Base-by-base conservation (phyloP, 2,797 vertebrate genomes). In the Enteromius afrohamiltoni region DNA sequence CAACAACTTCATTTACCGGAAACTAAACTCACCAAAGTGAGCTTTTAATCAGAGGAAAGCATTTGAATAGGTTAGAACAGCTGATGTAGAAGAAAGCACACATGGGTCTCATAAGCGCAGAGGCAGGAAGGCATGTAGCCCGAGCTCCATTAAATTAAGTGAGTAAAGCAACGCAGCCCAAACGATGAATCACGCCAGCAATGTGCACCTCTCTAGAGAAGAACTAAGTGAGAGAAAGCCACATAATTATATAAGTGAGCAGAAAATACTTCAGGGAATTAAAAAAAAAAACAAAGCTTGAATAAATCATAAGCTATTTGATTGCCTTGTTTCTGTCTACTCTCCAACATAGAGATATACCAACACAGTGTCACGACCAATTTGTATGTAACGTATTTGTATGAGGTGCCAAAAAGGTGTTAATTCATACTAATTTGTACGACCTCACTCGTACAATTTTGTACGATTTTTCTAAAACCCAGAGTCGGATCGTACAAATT, bases 61-160 rank as follows among this genome's bases (percentile, higher is more conserved):
- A 77, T 51, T 17, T 29, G 70, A 74, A 23, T 17, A 29, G 73
- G 47, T 77, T 23, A 29, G 37, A 77, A 68, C 37, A 77, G 64
- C 73, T 68, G 74, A 77, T 77, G 23, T 45, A 69, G 47, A 75
- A 67, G 70, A 55, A 77, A 37, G 51, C 69, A 69, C 64, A 49
- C 82, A 69, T 67, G 81, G 73, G 62, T 34, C 71, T 76, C 49
- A 77, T 55, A 23, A 77, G 23, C 74, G 47, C 23, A 4, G 49
- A 83, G 64, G 73, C 73, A 83, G 26, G 51, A 58, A 42, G 62
- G 73, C 73, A 68, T 69, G 73, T 47, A 31, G 47, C 73, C 14
- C 3, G 34, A 77, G 65, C 55, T 78, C 45, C 74, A 86, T 83
- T 77, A 62, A 65, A 74, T 78, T 69, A 84, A 81, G 29, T 42